Percentiles rank a stretch among this genome's conserved stretches.
Conservation (phyloP, 2,113 vertebrate species). For the Hippocampus guttulatus region DNA sequence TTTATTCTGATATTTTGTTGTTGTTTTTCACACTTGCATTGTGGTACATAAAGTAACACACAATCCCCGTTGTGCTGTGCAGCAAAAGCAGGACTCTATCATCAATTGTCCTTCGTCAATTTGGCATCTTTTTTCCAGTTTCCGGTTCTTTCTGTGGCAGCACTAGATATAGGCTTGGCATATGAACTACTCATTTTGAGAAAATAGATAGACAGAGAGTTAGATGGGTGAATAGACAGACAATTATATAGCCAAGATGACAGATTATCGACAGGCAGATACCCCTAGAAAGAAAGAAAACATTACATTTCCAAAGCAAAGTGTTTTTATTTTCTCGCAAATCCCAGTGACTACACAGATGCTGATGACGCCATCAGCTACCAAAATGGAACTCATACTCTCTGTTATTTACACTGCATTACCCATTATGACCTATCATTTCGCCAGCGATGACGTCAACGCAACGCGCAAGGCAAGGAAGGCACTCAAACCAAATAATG, state of each 20-base stretch:
- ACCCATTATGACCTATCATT: neutral
- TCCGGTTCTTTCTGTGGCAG: neutral
- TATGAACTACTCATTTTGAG: neutral
- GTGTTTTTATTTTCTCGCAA: constrained; percentile 48
- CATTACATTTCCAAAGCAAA: constrained; percentile 46
- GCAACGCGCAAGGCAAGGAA: neutral
- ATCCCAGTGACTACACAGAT: constrained; percentile 26
- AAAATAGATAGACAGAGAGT: neutral
- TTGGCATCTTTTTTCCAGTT: neutral
- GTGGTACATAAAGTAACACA: neutral
- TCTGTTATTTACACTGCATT: neutral
- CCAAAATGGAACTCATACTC: neutral
- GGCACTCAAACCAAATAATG: neutral
- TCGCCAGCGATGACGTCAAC: neutral
- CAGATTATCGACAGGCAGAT: no score
- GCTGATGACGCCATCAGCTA: neutral
- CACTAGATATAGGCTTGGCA: neutral
- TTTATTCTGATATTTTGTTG: neutral
- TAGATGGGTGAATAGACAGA: neutral
- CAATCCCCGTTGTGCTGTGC: neutral
- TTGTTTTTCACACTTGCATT: neutral
- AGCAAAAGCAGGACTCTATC: neutral
- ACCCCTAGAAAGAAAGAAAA: constrained; percentile 30
- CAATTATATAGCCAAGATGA: neutral
- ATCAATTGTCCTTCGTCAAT: neutral